phyloP scores from a whole-genome alignment of 2,113 vertebrate species.

The Salvelinus sp. region DNA sequence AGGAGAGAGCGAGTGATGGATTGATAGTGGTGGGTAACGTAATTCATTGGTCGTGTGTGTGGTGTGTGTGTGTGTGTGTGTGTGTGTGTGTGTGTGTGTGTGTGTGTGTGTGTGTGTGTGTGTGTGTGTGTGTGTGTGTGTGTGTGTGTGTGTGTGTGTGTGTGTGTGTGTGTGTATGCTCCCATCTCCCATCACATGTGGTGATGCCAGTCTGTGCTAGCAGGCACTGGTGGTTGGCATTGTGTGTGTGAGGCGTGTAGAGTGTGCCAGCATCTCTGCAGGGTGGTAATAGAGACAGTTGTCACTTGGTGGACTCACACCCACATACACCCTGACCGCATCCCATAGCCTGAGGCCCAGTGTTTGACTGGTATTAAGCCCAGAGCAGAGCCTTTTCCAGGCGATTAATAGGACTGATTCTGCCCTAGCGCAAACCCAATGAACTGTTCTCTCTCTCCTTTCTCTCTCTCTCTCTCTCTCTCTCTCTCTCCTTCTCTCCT shows the following conservation, averaged over 20 bases:
- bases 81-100: background rate
- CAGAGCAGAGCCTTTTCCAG: background rate
- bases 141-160: background rate
- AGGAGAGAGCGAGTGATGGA: background rate
- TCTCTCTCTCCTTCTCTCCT: too few species aligned
- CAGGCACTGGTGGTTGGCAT: slow-evolving; percentile 27
- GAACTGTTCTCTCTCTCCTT: background rate
- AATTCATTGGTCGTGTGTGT: too few species aligned
- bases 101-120: background rate
- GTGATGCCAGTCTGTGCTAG: slow-evolving; percentile 16
- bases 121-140: background rate
- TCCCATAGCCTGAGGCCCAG: background rate
- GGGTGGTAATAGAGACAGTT: slow-evolving; percentile 39
- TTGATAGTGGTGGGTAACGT: background rate
- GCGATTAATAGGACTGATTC: slow-evolving; percentile 7
- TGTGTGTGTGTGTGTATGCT: background rate
- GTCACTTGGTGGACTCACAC: slow-evolving; percentile 21
- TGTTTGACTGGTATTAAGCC: slow-evolving; percentile 25
- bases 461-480: too few species aligned
- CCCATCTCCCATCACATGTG: background rate
- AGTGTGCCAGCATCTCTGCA: slow-evolving; percentile 34
- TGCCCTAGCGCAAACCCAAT: background rate
- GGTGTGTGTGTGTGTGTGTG: background rate
- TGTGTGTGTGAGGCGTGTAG: slow-evolving; percentile 11
- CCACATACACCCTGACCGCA: background rate